phyloP scores from a whole-genome alignment of 2,888 invertebrate species.

The Ectropis crepuscularia region DNA sequence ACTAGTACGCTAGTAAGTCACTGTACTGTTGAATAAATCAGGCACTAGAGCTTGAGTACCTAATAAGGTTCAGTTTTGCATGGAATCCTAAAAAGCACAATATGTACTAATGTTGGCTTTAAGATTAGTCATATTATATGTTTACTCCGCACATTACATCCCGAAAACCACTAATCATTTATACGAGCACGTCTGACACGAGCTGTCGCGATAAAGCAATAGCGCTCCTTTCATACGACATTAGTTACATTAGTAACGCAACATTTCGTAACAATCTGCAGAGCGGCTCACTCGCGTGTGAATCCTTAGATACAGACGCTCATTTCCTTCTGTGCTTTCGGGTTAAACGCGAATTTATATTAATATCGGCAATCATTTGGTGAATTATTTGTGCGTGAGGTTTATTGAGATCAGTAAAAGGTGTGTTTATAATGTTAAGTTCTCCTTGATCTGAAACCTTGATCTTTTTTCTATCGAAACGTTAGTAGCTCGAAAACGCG shows the following conservation, averaged over 20 bases:
- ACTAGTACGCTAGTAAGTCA: too few relatives aligned
- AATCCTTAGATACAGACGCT: constrained; percentile 84
- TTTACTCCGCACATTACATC: constrained; percentile 38
- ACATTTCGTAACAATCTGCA: constrained; percentile 84
- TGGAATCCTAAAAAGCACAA: too few relatives aligned
- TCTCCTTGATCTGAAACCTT: too few relatives aligned
- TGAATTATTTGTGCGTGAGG: constrained; percentile 9
- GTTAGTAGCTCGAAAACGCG: too few relatives aligned
- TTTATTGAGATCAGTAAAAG: too few relatives aligned
- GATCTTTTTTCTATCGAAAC: too few relatives aligned
- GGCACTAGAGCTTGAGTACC: too few relatives aligned
- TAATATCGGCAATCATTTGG: constrained; percentile 42
- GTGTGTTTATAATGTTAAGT: too few relatives aligned
- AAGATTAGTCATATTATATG: constrained; percentile 12
- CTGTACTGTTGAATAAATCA: too few relatives aligned
- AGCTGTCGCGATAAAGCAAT: constrained; percentile 76
- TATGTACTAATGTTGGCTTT: too few relatives aligned
- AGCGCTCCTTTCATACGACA: constrained; percentile 83
- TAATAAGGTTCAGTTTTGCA: too few relatives aligned
- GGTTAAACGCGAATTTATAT: constrained; percentile 62
- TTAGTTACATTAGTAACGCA: constrained; percentile 83
- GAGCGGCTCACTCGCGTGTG: constrained; percentile 77
- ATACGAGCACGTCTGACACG: constrained; percentile 56
- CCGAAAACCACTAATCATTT: constrained; percentile 57
- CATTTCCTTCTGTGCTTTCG: constrained; percentile 71